Base-by-base conservation (phyloP, 2,888 invertebrate genomes). In the Thysanoteuthis rhombus region DNA sequence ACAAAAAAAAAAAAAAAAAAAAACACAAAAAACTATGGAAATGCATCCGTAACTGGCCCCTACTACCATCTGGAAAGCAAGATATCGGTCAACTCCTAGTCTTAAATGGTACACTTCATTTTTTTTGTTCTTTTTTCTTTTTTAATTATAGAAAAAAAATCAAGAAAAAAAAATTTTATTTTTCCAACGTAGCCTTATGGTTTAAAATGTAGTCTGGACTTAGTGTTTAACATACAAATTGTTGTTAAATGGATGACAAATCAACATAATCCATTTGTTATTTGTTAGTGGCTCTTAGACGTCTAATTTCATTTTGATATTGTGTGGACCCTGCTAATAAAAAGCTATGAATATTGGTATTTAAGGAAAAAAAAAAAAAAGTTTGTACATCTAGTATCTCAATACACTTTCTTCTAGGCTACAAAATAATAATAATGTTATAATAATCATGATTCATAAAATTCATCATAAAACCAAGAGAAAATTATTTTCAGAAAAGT, bases 11-110 rank as follows among this genome's bases (percentile, higher is more conserved):
- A 25, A 52, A 52, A 52, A 93, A 58, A 52, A 36, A 75, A 75
- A n/a, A n/a, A 75, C 5, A 12, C n/a, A 75, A 75, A 42, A 93
- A 93, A 93, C 93, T 93, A 93, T 58, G 93, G 93, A 93, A 93
- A 93, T 93, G 93, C 93, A 93, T 93, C 92, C 58, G 93, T 93
- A 58, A 93, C 93, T 93, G 93, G 93, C 93, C 93, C 93, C 93
- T 93, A 47, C 93, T 93, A 93, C 93, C 93, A 93, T 47, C 52
- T 58, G 93, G 93, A 93, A 93, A 93, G 52, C 52, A 58, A 38
- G 36, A 93, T 93, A 58, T 93, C 93, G n/a, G n/a, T 93, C 52
- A 58, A 39, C 47, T 93, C 52, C 47, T 93, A 39, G 28, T 58
- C 42, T 92, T 92, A 92, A 92, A 92, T 42, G 45, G n/a, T 42